Conservation (phyloP, 2,888 invertebrate species). For the Baronia brevicornis region DNA sequence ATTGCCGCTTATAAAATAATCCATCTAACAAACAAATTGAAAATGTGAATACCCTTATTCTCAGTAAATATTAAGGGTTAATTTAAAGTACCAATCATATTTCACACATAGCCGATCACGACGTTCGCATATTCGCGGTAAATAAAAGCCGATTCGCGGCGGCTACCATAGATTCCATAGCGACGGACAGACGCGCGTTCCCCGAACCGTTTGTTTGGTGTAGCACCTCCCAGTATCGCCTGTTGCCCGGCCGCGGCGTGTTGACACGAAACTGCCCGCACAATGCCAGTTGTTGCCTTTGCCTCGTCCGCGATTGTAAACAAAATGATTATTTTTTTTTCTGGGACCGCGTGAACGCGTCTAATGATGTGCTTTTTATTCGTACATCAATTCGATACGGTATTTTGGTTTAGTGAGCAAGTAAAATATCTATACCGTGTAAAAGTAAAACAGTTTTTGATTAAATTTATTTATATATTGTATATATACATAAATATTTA, state of each 20-base stretch:
- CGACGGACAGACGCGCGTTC: conserved; percentile 24
- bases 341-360: conserved; percentile 9
- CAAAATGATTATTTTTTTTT: conserved; percentile 11
- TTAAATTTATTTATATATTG: too few species aligned
- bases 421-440: too few species aligned
- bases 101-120: too few species aligned
- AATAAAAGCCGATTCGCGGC: conserved; percentile 7
- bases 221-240: conserved; percentile 29
- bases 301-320: conserved; percentile 13
- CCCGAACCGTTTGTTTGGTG: conserved; percentile 35
- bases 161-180: conserved; percentile 12
- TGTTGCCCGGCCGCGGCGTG: conserved; percentile 8
- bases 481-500: too few species aligned
- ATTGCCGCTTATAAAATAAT: too few species aligned
- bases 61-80: too few species aligned
- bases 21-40: too few species aligned
- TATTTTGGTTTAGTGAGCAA: too few species aligned
- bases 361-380: conserved; percentile 6
- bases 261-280: conserved; percentile 13
- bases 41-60: too few species aligned
- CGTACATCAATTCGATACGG: neutral
- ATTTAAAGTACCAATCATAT: too few species aligned
- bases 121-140: neutral
- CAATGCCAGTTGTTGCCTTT: conserved; percentile 15
- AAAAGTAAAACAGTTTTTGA: too few species aligned